Evolutionary conservation across 2,113 vertebrate species (phyloP).

Genomic region (Xenopus borealis): DNA sequence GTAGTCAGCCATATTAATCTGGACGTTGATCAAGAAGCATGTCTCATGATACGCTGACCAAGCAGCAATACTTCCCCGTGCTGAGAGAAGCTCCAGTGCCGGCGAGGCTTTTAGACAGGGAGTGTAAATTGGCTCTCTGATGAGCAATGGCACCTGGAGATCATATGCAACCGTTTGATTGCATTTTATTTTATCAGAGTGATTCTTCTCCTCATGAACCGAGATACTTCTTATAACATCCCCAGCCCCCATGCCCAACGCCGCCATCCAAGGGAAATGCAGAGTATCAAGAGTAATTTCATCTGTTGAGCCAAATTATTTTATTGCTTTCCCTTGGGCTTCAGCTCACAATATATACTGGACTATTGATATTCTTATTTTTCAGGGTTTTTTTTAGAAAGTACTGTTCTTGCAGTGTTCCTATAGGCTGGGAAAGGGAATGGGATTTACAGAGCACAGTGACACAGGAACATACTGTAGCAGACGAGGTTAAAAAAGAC

Average conservation of each 20-base stretch:
- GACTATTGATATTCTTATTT: too few species aligned
- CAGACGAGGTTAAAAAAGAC: too few species aligned
- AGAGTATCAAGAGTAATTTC: slow-evolving; percentile 6
- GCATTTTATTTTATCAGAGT: slow-evolving; percentile 25
- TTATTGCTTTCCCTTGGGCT: not conserved
- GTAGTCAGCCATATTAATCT: slow-evolving; percentile 24
- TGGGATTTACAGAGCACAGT: too few species aligned
- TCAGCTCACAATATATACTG: not conserved
- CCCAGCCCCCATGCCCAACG: not conserved
- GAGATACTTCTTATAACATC: not conserved
- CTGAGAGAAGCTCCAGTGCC: not conserved
- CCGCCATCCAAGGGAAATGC: not conserved
- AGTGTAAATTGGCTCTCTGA: slow-evolving; percentile 18
- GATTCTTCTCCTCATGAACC: slow-evolving; percentile 13
- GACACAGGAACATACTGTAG: too few species aligned
- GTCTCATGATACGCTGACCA: slow-evolving; percentile 5
- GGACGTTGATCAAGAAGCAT: slow-evolving; percentile 21
- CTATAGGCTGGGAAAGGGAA: too few species aligned
- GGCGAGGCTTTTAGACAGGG: slow-evolving; percentile 3
- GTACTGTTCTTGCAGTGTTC: too few species aligned
- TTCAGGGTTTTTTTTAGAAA: not conserved
- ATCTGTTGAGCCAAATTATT: slow-evolving; percentile 6
- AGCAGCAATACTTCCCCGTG: not conserved
- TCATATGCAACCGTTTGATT: slow-evolving; percentile 16
- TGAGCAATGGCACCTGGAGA: slow-evolving; percentile 22